Evolutionary conservation across 2,113 vertebrate genomes (phyloP), one percentile per base, ranked within the genome.

Genomic region (Pseudopodoces humilis): DNA sequence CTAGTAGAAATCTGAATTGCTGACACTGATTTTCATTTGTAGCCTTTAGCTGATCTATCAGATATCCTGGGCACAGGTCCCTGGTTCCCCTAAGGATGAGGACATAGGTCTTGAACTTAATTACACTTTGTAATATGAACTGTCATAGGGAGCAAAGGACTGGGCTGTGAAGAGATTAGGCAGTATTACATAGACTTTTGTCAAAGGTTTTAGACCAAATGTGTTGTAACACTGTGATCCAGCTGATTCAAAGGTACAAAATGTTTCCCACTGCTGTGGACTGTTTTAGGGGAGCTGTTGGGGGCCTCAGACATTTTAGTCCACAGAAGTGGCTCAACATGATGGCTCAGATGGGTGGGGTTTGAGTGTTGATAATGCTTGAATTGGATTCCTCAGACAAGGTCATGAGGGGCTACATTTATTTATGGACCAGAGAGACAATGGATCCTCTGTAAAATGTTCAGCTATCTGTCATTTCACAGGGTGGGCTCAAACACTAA

Each of bases 151-250:
- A 81, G 58, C 30, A 59, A 68, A 87, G 65, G 44, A 60, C 49
- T 44, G 53, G 56, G 22, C 6, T 89, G 56, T 60, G 65, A 71
- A 87, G 35, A 39, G 19, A 33, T 27, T 24, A 28, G 52, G 28
- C 17, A 46, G 44, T 33, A 35, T 41, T 41, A 25, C 41, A 55
- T 0, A 56, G 64, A 75, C 14, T 16, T 68, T 76, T 49, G 28
- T 47, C 71, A 52, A 63, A 91, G 27, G 12, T 64, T 77, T 56
- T 28, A 35, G 28, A 46, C 55, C 46, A 83, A 46, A 37, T 0
- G 0, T 33, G 35, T 50, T 27, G 15, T 52, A 41, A n/a, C 0
- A 0, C 65, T 78, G n/a, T 74, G 71, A 44, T 47, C 30, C 3
- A 3, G 22, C 39, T 62, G 69, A 68, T 19, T 77, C 11, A 69